Evolutionary conservation across 2,113 vertebrate species (phyloP).

Genomic region (Ornithorhynchus anatinus): DNA sequence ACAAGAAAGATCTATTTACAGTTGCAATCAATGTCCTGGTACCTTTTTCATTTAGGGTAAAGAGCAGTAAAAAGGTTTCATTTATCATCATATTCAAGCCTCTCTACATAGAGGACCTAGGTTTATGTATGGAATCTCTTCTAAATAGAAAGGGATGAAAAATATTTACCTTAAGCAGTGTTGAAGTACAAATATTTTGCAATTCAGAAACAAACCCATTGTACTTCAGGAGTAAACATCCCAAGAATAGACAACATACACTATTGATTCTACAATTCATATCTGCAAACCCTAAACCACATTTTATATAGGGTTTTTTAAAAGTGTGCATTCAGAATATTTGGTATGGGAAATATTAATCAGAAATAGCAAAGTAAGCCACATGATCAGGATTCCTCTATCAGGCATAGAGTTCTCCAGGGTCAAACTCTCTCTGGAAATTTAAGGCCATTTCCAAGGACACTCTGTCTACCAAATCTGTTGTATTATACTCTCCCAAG

Average conservation of each 20-base stretch:
- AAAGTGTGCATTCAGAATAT: too few species aligned
- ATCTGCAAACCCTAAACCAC: too few species aligned
- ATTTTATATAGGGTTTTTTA: too few species aligned
- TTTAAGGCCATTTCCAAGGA: too few species aligned
- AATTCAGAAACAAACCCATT: slow-evolving; percentile 23
- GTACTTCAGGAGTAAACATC: not conserved
- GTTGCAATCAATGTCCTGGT: slow-evolving; percentile 2
- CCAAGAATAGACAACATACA: slow-evolving; percentile 11
- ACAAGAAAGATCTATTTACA: slow-evolving; percentile 11
- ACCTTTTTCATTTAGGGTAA: slow-evolving; percentile 24
- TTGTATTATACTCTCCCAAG: too few species aligned
- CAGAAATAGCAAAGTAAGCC: too few species aligned
- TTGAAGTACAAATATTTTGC: not conserved
- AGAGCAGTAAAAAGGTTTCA: not conserved
- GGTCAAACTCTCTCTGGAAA: too few species aligned
- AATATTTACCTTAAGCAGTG: slow-evolving; percentile 22
- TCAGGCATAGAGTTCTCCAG: too few species aligned
- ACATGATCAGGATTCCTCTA: too few species aligned
- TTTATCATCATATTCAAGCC: slow-evolving; percentile 10
- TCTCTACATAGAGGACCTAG: not conserved
- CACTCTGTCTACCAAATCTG: too few species aligned
- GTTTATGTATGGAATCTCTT: not conserved
- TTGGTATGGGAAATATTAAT: too few species aligned
- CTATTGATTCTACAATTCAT: too few species aligned
- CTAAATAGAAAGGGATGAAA: slow-evolving; percentile 14